Conservation (phyloP, 2,113 vertebrate genomes). For the Bubalus kerabau region DNA sequence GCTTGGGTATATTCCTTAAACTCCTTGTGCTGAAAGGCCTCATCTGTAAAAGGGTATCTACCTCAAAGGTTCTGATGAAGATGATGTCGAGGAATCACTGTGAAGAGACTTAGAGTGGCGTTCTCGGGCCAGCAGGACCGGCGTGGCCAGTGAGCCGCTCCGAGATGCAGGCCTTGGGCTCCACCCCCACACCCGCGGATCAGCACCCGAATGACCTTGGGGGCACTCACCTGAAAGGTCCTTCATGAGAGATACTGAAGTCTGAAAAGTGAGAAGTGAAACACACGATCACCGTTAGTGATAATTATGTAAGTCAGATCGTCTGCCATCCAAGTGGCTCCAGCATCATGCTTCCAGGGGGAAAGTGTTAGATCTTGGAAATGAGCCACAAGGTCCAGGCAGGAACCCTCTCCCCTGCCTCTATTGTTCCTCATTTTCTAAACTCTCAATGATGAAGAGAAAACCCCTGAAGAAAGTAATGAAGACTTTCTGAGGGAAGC, state of each 20-base stretch:
- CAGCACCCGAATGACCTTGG: accelerated
- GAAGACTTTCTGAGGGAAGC: background rate
- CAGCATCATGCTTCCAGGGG: background rate
- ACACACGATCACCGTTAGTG: background rate
- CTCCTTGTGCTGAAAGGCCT: background rate
- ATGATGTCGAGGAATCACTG: background rate
- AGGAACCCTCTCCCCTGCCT: background rate
- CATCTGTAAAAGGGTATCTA: background rate
- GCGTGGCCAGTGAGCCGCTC: background rate
- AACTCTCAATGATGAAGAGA: background rate
- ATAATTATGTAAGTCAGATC: background rate
- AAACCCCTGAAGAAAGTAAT: background rate
- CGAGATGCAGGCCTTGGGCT: background rate
- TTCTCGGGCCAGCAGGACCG: background rate
- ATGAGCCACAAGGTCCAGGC: accelerated
- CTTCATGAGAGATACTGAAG: background rate
- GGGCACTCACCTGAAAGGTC: background rate
- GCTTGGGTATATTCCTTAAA: background rate
- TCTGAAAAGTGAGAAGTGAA: background rate
- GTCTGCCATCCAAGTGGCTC: no score
- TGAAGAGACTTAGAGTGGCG: background rate
- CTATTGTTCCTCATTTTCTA: background rate
- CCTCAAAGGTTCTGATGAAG: background rate
- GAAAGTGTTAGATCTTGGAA: background rate
- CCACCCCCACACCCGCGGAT: background rate